Evolutionary conservation across 2,797 vertebrate genomes (phyloP), one percentile per base, ranked within the genome.

Genomic region (Parauchenoglanis punctatus): DNA sequence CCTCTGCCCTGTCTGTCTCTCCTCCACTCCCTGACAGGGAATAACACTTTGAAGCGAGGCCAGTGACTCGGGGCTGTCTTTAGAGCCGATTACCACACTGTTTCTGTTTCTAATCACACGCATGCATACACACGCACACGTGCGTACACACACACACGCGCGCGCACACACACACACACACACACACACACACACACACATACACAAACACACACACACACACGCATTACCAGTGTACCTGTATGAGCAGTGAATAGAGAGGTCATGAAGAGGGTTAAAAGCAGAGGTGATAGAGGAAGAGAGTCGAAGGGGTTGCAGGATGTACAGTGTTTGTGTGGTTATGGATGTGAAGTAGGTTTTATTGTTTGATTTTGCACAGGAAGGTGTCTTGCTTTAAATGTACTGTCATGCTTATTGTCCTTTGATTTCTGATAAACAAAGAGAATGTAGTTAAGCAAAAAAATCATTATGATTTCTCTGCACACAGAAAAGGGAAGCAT

Each of bases 41-140:
- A 52, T 61, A 65, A 58, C 58, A 35, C n/a, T 20, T 72, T 86
- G 81, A 73, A 78, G 80, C 84, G 83, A 85, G 46, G 83, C 80
- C 87, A 83, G 84, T 89, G 88, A 88, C 88, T 77, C 58, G n/a
- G 81, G 83, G 81, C 87, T 90, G 89, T 85, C 88, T 86, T 87
- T 87, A n/a, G n/a, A 84, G 76, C 86, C 58, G 83, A 85, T 54
- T 59, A 28, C 56, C 23, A 85, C 56, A 20, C 52, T 75, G 67
- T 58, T 77, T 86, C 54, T 89, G 87, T 88, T 86, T 89, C 65
- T 67, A 44, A 78, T 7, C 54, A 78, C 49, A 49, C 56, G 25
- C 31, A 49, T 12, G 18, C 40, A 15, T 68, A 49, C 68, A 59
- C 59, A 35, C 35, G 35, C 35, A 35, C 35, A 35, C 35, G 1